Evolutionary conservation across 37 sponge, comb jelly and placozoan species (phyloP).

Genomic region (Spongia lamella): DNA sequence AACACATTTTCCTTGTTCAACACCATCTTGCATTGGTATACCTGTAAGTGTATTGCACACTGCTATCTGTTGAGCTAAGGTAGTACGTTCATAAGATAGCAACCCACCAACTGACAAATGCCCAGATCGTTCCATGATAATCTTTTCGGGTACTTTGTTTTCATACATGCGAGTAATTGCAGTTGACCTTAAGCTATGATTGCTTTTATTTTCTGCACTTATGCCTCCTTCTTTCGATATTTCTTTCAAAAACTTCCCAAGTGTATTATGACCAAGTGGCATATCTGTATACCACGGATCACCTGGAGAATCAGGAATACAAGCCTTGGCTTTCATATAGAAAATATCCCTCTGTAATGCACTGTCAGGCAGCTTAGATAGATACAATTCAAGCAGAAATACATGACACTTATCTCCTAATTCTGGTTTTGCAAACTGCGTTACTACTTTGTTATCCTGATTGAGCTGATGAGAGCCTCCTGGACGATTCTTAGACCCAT

Average conservation of each 20-base stretch:
- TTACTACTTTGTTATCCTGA: slow-evolving; percentile 31
- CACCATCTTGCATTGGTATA: too few relatives aligned
- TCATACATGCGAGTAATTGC: slow-evolving; percentile 27
- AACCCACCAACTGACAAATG: slow-evolving; percentile 16
- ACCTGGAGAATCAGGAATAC: neutral
- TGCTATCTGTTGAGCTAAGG: too few relatives aligned
- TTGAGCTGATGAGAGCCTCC: slow-evolving; percentile 41
- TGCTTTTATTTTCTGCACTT: slow-evolving; percentile 15
- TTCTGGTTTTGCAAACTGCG: slow-evolving; percentile 18
- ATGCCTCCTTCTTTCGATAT: slow-evolving; percentile 14
- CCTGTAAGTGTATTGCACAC: too few relatives aligned
- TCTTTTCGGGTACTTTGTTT: slow-evolving; percentile 12
- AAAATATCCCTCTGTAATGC: slow-evolving; percentile 35
- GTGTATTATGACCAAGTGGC: slow-evolving; percentile 35
- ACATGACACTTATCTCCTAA: slow-evolving; percentile 36
- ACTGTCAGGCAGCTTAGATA: slow-evolving; percentile 26
- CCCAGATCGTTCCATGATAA: slow-evolving; percentile 21
- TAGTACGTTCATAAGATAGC: slow-evolving; percentile 27
- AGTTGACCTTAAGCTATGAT: slow-evolving; percentile 42
- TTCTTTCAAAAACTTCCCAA: slow-evolving; percentile 4
- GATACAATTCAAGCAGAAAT: slow-evolving; percentile 17
- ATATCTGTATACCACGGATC: slow-evolving; percentile 40
- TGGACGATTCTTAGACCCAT: slow-evolving; percentile 47
- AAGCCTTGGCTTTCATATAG: slow-evolving; percentile 21
- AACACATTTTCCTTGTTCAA: too few relatives aligned